These are phyloP conservation scores for Mesoligia furuncula DNA, from an alignment of 2,888 invertebrate genomes.

Conservation along the genomic window DNA sequence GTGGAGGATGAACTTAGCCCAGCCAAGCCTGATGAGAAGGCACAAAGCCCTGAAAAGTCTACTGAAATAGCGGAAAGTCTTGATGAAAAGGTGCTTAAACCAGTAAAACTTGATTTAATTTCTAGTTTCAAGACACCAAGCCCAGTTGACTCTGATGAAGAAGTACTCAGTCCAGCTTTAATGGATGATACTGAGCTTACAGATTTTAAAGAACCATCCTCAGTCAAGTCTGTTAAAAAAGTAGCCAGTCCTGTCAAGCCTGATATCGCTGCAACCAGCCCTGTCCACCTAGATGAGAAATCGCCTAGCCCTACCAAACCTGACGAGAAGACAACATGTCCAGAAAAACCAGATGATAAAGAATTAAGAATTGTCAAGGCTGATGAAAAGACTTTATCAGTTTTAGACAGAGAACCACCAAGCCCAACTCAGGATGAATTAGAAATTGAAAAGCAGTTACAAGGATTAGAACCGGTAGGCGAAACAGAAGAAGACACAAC, in stretches of 20 bases:
- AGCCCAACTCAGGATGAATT: conserved; percentile 30
- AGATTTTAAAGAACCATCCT: neutral
- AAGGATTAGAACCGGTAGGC: conserved; percentile 36
- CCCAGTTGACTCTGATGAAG: conserved; percentile 44
- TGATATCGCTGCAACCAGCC: neutral
- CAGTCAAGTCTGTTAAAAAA: neutral
- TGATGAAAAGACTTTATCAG: neutral
- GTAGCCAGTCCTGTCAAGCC: neutral
- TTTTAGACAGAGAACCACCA: neutral
- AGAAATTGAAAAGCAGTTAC: conserved; percentile 45
- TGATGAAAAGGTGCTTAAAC: conserved; percentile 20
- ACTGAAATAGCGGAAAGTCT: neutral
- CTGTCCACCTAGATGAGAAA: neutral
- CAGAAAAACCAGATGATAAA: conserved; percentile 17
- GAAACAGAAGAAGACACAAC: conserved; percentile 43
- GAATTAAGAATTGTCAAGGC: neutral
- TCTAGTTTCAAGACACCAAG: conserved; percentile 47
- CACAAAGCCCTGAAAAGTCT: neutral
- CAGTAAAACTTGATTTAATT: conserved; percentile 23
- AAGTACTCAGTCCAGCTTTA: conserved; percentile 37
- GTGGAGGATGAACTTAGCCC: neutral
- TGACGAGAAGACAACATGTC: conserved; percentile 27
- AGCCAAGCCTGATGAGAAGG: neutral
- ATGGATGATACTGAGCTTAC: conserved; percentile 28
- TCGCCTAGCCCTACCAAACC: neutral